Conservation (phyloP, 2,888 invertebrate species). For the Zaprionus bogoriensis region DNA sequence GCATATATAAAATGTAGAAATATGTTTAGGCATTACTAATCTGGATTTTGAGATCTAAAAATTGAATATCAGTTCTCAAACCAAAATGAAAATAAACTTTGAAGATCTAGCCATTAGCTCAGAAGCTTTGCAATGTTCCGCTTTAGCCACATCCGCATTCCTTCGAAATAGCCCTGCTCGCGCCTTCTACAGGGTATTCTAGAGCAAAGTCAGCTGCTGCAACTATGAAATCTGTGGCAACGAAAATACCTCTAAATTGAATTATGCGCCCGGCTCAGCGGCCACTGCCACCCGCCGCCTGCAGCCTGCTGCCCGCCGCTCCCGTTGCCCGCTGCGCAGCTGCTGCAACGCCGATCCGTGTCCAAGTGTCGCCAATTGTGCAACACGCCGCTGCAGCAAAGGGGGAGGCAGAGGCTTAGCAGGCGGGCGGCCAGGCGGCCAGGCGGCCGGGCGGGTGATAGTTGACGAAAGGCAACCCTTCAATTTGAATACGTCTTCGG, state of each 20-base stretch:
- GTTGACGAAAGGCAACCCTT: constrained; percentile 58
- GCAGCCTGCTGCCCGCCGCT: constrained; percentile 27
- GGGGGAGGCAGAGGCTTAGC: background rate
- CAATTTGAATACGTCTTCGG: constrained; percentile 61
- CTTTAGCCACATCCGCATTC: background rate
- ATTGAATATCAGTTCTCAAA: no score
- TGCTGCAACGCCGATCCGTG: constrained; percentile 53
- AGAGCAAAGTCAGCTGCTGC: constrained; percentile 46
- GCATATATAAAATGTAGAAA: no score
- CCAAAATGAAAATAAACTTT: no score
- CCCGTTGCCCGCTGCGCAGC: constrained; percentile 59
- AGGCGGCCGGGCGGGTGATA: background rate
- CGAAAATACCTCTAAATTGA: constrained; percentile 68
- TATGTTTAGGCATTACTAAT: no score
- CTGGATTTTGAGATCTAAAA: no score
- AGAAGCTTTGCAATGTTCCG: background rate
- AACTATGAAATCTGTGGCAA: constrained; percentile 46
- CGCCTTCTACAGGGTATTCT: constrained; percentile 8
- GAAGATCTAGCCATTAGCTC: background rate
- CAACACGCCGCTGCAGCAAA: constrained; percentile 1
- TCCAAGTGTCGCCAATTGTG: constrained; percentile 70
- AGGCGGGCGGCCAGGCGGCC: background rate
- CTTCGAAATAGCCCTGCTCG: background rate
- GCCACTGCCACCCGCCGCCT: constrained; percentile 15
- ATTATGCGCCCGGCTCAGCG: constrained; percentile 60